A percentile compares a stretch with the other conserved stretches of the same genome.
Conservation (phyloP, 1,140 invertebrate species). For the Drosophila bifasciata region DNA sequence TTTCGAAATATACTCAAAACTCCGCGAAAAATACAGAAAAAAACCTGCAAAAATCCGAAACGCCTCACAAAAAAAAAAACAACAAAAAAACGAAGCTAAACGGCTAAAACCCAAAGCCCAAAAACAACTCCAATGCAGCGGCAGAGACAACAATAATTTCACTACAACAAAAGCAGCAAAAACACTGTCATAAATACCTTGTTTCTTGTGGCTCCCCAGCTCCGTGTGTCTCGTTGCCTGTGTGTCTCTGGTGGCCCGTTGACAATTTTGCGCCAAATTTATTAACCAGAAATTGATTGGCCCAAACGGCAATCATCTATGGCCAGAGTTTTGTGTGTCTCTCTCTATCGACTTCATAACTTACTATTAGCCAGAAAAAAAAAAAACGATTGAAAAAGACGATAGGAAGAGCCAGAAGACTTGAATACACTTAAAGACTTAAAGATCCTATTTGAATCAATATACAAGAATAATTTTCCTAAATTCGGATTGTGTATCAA, state of each 20-base stretch:
- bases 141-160: slow-evolving; percentile 77
- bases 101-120: slow-evolving; percentile 36
- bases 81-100: slow-evolving; percentile 32
- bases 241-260: slow-evolving; percentile 26
- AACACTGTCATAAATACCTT: slow-evolving; percentile 73
- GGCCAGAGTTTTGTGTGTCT: slow-evolving; percentile 36
- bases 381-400: slow-evolving; percentile 14
- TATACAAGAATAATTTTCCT: no score
- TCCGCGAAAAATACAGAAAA: slow-evolving; percentile 59
- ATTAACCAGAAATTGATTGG: slow-evolving; percentile 82
- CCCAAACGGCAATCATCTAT: slow-evolving; percentile 75
- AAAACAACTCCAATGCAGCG: slow-evolving; percentile 36
- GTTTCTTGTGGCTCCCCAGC: slow-evolving; percentile 42
- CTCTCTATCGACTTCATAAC: slow-evolving; percentile 66
- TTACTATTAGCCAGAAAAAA: slow-evolving; percentile 72
- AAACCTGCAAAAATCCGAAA: slow-evolving; percentile 47
- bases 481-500: no score
- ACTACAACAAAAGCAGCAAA: slow-evolving; percentile 57
- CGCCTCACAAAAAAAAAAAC: slow-evolving; percentile 44
- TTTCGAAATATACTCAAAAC: slow-evolving; percentile 65
- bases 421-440: no score
- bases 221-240: not conserved
- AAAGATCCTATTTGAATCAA: no score
- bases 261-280: slow-evolving; percentile 72
- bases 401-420: not conserved